A percentile compares a stretch with the other conserved stretches of the same genome.
phyloP scores from a whole-genome alignment of 35 echinoderm and acorn worm genomes.

The Holothuria glaberrima region DNA sequence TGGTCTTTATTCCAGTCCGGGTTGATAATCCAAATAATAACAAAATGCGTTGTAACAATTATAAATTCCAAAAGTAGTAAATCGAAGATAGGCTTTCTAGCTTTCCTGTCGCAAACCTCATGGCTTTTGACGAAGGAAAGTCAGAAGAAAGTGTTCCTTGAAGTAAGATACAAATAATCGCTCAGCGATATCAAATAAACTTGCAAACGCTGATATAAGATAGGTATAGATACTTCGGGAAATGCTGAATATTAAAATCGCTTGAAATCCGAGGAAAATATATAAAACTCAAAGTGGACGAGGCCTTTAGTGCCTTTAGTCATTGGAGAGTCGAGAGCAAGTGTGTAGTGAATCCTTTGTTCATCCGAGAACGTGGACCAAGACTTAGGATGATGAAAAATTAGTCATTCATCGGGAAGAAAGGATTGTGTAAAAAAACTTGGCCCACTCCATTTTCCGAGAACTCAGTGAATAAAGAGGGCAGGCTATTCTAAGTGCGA shows the following conservation, averaged over 20 bases:
- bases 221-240: conserved; percentile 7
- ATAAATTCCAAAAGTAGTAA: conserved; percentile 9
- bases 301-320: not conserved
- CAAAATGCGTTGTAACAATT: not conserved
- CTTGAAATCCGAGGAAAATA: conserved; percentile 7
- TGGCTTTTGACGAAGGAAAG: conserved; percentile 1
- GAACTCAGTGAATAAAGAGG: conserved; percentile 2
- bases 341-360: too few species aligned
- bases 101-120: too few species aligned
- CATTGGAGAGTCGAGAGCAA: too few species aligned
- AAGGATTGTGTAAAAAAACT: not conserved
- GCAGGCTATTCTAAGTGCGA: not conserved
- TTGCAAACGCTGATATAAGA: not conserved
- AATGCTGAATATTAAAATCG: not conserved
- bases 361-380: not conserved
- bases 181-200: not conserved
- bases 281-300: not conserved
- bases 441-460: not conserved
- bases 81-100: too few species aligned
- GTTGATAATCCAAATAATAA: not conserved
- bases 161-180: not conserved
- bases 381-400: not conserved
- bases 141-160: conserved; percentile 2
- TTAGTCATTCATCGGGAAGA: not conserved
- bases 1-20: not conserved